phyloP scores from a whole-genome alignment of 2,113 vertebrate genomes.

The Madoqua kirkii region DNA sequence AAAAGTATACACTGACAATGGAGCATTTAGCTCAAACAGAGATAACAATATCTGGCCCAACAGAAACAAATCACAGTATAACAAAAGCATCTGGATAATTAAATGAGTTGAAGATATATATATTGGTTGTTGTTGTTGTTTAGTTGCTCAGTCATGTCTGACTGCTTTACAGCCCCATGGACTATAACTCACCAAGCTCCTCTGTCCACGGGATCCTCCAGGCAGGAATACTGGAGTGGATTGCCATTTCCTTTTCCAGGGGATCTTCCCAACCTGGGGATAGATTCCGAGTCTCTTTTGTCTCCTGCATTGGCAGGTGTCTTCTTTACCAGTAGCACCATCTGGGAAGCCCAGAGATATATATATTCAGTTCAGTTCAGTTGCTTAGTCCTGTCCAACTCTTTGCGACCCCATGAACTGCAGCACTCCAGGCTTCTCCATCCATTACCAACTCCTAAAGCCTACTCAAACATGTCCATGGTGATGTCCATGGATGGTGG shows the following conservation, averaged over 20 bases:
- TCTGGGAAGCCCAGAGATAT: neutral
- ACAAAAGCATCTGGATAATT: neutral
- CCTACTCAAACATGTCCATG: neutral
- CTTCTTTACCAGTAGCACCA: neutral
- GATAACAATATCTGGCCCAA: neutral
- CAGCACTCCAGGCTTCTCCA: neutral
- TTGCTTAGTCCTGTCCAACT: neutral
- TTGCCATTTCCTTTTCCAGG: neutral
- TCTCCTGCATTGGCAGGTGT: neutral
- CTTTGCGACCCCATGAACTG: neutral
- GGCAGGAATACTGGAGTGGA: neutral
- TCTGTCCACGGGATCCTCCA: neutral
- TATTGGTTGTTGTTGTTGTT: neutral
- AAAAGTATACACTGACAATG: no score
- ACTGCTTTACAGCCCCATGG: neutral
- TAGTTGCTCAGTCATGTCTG: neutral
- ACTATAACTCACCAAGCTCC: neutral
- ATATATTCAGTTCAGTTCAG: neutral
- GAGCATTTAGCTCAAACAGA: neutral
- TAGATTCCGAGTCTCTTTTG: neutral
- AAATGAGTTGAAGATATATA: neutral
- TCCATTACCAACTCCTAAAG: neutral
- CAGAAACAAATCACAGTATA: conserved; percentile 1
- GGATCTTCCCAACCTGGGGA: neutral
- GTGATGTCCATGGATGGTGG: neutral